phyloP scores from a whole-genome alignment of 2,797 vertebrate genomes.

The Hydrophis major region DNA sequence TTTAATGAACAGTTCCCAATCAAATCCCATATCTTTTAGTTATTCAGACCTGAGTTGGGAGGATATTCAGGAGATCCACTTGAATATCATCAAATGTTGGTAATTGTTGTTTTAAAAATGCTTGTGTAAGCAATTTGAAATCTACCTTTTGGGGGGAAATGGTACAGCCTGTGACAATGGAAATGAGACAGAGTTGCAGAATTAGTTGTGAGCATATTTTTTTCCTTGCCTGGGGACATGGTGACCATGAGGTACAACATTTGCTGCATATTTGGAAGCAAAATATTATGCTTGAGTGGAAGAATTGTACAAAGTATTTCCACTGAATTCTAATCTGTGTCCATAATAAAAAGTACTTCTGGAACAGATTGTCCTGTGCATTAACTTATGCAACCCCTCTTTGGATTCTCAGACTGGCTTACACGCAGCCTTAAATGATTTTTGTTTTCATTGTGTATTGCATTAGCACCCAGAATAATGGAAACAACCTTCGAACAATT shows the following conservation, averaged over 20 bases:
- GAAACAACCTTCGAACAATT: not conserved
- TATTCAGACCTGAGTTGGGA: not conserved
- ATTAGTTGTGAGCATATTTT: not conserved
- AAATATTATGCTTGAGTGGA: not conserved
- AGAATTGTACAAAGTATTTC: not conserved
- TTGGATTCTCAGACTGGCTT: not conserved
- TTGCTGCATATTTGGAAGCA: not conserved
- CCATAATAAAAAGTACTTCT: not conserved
- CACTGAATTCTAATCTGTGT: not conserved
- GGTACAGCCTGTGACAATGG: not conserved
- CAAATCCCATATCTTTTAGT: not conserved
- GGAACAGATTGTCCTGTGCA: not conserved
- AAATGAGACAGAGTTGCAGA: not conserved
- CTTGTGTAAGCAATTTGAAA: not conserved
- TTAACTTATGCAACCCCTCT: not conserved
- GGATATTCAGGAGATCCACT: not conserved
- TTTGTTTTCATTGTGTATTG: not conserved
- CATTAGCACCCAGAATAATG: not conserved
- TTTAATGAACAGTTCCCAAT: not conserved
- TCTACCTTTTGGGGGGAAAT: not conserved
- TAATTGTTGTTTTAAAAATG: not conserved
- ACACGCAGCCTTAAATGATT: not conserved
- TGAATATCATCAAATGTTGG: not conserved
- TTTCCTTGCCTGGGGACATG: not conserved
- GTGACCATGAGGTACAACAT: not conserved